Conservation (phyloP, 2,888 invertebrate genomes). For the Erynnis tages region DNA sequence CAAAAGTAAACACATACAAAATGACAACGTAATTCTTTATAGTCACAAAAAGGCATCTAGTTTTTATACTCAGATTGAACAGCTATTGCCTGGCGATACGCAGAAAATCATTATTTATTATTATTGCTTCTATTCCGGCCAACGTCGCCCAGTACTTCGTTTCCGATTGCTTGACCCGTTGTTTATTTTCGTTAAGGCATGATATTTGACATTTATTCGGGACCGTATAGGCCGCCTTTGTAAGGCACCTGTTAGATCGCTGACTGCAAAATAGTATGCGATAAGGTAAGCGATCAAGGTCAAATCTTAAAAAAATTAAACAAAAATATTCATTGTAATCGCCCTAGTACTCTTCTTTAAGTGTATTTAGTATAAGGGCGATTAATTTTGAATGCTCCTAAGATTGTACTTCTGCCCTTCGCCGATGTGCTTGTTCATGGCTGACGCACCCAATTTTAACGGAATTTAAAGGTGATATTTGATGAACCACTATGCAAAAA, state of each 20-base stretch:
- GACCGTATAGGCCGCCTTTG: constrained; percentile 36
- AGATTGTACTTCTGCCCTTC: too few relatives aligned
- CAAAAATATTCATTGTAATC: too few relatives aligned
- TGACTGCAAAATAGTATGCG: not conserved
- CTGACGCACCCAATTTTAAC: too few relatives aligned
- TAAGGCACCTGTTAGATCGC: not conserved
- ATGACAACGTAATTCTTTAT: not conserved
- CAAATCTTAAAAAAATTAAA: too few relatives aligned
- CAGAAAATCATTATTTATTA: constrained; percentile 62
- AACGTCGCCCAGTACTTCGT: constrained; percentile 37
- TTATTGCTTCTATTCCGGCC: constrained; percentile 58
- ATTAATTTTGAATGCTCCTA: too few relatives aligned
- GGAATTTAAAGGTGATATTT: too few relatives aligned
- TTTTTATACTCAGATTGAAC: constrained; percentile 21
- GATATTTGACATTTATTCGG: constrained; percentile 61
- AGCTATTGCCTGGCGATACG: constrained; percentile 37
- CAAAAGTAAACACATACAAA: too few relatives aligned
- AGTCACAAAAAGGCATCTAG: not conserved
- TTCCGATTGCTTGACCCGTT: constrained; percentile 44
- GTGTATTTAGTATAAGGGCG: too few relatives aligned
- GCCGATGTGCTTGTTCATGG: too few relatives aligned
- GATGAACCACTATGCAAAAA: too few relatives aligned
- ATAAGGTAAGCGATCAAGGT: not conserved
- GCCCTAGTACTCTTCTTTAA: too few relatives aligned
- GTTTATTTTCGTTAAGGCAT: constrained; percentile 59